Evolutionary conservation across 2,888 invertebrate species (phyloP), one percentile per base, ranked within the genome.

Genomic region (Hecatera dysodea): DNA sequence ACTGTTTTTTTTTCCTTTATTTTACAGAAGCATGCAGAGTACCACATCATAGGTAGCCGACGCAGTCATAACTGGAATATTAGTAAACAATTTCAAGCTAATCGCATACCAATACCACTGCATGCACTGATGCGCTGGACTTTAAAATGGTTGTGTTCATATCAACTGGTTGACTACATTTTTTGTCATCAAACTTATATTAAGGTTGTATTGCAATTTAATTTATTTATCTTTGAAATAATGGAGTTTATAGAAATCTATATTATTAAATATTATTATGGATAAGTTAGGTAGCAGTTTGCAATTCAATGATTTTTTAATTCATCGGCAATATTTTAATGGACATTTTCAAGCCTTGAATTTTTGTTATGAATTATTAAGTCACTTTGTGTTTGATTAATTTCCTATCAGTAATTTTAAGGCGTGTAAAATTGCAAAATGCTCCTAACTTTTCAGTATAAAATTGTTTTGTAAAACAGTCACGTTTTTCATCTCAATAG

Each of bases 21-120:
- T 52, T 93, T 91, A 42, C 93, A 95, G 95, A 94, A 89, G 88
- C 88, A 0, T 95, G 95, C 90, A 89, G 94, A 88, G 82, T 92
- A 19, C 95, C 94, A 11, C 95, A 95, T 73, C 95, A 95, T 77
- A 95, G 95, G 90, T 95, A 95, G 93, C 94, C 88, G 88, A 81
- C 67, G 65, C 61, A 61, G 50, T 39, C 15, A 66, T 63, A 17
- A 6, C 52, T 64, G 44, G 66, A 42, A 76, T 64, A 44, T 50
- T 67, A 87, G 68, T 73, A 46, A 80, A 82, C 80, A 80, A 76
- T 75, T 77, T 84, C 85, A 56, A 22, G 36, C 22, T 4, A 15
- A n/a, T 56, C 17, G 36, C 15, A 56, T 15, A 56, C 36, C 36
- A 22, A 36, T 8, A 56, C 3, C 36, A n/a, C n/a, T n/a, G n/a